Conservation (phyloP, 2,888 invertebrate genomes). For the Cosmia trapezina region DNA sequence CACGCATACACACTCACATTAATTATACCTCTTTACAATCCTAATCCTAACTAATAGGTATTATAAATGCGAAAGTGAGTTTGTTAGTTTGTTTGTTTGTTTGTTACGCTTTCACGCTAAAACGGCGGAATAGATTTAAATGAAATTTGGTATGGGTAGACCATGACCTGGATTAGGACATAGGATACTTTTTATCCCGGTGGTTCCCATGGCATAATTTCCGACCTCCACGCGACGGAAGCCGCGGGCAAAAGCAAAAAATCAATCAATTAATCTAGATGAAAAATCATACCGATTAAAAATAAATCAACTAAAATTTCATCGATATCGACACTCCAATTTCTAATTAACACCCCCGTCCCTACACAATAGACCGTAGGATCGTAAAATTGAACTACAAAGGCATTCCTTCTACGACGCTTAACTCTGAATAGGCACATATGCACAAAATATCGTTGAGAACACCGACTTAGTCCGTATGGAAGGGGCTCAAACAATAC, state of each 20-base stretch:
- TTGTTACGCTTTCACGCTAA: no score
- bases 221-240: no score
- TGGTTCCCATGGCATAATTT: no score
- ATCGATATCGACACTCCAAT: slow-evolving; percentile 53
- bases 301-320: background rate
- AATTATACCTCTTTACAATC: background rate
- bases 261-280: background rate
- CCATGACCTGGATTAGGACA: no score
- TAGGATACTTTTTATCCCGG: no score
- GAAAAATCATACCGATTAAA: background rate
- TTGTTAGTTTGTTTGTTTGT: no score
- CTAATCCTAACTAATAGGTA: no score
- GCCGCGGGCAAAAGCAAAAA: no score
- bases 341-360: slow-evolving; percentile 57
- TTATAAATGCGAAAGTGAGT: no score
- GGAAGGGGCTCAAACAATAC: slow-evolving; percentile 60
- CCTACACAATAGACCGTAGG: slow-evolving; percentile 72
- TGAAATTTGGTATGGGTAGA: no score
- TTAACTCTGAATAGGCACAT: slow-evolving; percentile 76
- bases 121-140: no score
- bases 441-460: slow-evolving; percentile 71
- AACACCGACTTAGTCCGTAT: slow-evolving; percentile 50
- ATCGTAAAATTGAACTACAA: slow-evolving; percentile 80
- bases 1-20: background rate
- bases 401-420: slow-evolving; percentile 76